Evolutionary conservation across 2,888 invertebrate genomes (phyloP), one percentile per base, ranked within the genome.

Genomic region (Gastrophysa polygoni): DNA sequence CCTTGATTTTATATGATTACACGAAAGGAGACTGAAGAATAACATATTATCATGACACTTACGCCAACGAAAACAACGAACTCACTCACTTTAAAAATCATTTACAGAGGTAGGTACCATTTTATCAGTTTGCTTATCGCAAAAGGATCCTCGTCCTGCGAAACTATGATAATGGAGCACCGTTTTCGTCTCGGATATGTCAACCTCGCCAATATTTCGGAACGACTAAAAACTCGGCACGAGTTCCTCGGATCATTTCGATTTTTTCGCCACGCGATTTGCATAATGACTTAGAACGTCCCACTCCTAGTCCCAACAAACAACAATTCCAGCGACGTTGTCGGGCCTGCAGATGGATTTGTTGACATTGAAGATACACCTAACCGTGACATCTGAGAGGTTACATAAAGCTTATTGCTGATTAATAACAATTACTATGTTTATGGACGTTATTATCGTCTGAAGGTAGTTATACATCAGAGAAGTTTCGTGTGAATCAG

Each of bases 271-370:
- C 34, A 58, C 34, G 59, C 60, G 64, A 70, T 68, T 66, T 69
- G 66, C 68, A 70, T 69, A 69, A 64, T 63, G 69, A 64, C 61
- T 55, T 66, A 58, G 61, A 58, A 58, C 58, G 69, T 67, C 67
- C 64, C 63, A 61, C 63, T 69, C 66, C 66, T 60, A 38, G 34
- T 58, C 44, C 59, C 61, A 46, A 50, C 47, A 38, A 38, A 38
- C 38, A 38, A 38, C 38, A 14, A 14, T 38, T 55, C 51, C 21
- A 34, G 32, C 65, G 24, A 32, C 10, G 65, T 65, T 65, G 65
- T 61, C 65, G 32, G 16, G 17, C n/a, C 48, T 20, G 18, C 8
- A 14, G 20, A 50, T 11, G 10, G 24, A 20, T 18, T 21, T 43
- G 18, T 28, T 21, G n/a, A 4, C 38, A 38, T 38, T 38, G 38